Evolutionary conservation across 2,113 vertebrate genomes (phyloP), one percentile per base, ranked within the genome.

Genomic region (Atrichornis clamosus): DNA sequence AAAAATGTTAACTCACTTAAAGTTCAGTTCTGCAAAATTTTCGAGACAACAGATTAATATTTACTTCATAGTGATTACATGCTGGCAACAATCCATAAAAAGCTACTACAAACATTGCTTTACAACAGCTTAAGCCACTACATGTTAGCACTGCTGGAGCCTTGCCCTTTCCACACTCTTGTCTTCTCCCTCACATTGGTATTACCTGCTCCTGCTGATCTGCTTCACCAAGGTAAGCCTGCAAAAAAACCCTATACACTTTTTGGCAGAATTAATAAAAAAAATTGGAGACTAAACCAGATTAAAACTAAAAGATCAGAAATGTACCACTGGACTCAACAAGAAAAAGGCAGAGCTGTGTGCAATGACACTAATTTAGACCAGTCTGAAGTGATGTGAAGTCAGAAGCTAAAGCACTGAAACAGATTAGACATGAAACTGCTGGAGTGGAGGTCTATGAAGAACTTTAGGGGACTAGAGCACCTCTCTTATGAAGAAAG

Each of bases 11-110:
- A 49, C 17, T 10, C 3, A 6, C 91, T 14, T 67, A 7, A 90
- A 60, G 44, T 76, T 76, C 85, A 59, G 58, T 92, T 52, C 59
- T 89, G 72, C n/a, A 86, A 73, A 28, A 68, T 88, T 64, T 68
- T 76, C 33, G 73, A 58, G 63, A 69, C 22, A 50, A 32, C 49
- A 76, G 24, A 47, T 85, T 88, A 32, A 5, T 69, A 69, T 92
- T 92, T 84, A 85, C 82, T 68, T 74, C 60, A 58, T 8, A 47
- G n/a, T 33, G 32, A 84, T 77, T 67, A 84, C 42, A 92, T 41
- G 26, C 10, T 70, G 50, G 59, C 64, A 92, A 62, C 39, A 65
- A 80, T 41, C 58, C 91, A 76, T 49, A 86, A 68, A 32, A 81
- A 44, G 27, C 6, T 2, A 56, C 47, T 68, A 76, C 0, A 1